phyloP scores from a whole-genome alignment of 2,113 vertebrate genomes.

The Neolamprologus caudopunctatus region DNA sequence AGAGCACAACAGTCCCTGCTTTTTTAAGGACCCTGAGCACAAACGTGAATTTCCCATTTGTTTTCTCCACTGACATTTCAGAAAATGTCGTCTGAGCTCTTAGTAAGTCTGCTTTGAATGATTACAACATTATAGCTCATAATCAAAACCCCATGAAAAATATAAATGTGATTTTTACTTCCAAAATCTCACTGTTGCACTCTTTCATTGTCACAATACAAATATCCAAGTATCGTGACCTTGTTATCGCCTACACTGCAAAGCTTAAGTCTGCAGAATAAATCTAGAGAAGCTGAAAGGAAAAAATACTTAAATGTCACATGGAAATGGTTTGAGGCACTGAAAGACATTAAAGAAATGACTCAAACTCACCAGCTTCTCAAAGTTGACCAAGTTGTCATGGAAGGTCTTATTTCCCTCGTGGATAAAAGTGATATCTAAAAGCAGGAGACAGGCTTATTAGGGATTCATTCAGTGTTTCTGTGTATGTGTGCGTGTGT shows the following conservation, averaged over 20 bases:
- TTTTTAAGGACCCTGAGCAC: neutral
- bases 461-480: neutral
- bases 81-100: neutral
- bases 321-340: neutral
- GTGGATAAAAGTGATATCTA: conserved; percentile 98
- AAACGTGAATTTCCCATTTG: neutral
- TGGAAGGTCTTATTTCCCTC: conserved; percentile 99
- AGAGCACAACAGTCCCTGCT: neutral
- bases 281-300: neutral
- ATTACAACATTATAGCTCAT: neutral
- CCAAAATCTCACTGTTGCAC: neutral
- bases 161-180: neutral
- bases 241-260: neutral
- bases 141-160: neutral
- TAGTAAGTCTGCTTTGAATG: neutral
- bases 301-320: neutral
- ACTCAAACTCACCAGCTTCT: conserved; percentile 88
- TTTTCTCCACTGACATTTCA: neutral
- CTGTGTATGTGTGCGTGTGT: neutral
- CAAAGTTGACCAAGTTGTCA: conserved; percentile 98
- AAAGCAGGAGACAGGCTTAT: conserved; percentile 5
- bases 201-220: neutral
- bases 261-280: neutral
- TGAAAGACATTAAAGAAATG: neutral
- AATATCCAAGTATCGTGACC: neutral